Percentiles rank a stretch among this genome's conserved stretches.
phyloP scores from a whole-genome alignment of 2,797 vertebrate genomes.

The Rhinophrynus dorsalis region DNA sequence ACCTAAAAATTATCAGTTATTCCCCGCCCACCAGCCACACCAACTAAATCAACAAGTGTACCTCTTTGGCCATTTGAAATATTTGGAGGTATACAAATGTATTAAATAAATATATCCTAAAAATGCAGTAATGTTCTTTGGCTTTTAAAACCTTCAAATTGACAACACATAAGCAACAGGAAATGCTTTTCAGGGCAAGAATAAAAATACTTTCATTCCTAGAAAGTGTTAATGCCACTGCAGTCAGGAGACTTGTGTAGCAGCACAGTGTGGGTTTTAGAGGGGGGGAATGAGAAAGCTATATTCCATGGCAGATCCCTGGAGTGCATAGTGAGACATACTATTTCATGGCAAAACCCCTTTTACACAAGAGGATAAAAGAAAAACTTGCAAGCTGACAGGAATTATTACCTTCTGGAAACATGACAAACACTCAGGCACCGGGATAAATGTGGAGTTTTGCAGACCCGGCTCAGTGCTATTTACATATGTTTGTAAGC shows the following conservation, averaged over 20 bases:
- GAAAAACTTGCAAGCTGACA: slow-evolving; percentile 5
- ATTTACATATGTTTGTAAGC: neutral
- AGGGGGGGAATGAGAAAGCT: slow-evolving; percentile 12
- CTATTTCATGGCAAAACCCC: slow-evolving; percentile 18
- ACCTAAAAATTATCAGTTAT: no score
- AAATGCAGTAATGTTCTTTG: no score
- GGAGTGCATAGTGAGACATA: slow-evolving; percentile 18
- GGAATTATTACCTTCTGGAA: neutral
- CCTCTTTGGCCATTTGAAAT: no score
- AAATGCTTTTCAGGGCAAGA: neutral
- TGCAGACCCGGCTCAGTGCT: neutral
- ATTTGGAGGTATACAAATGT: no score
- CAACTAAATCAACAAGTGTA: no score
- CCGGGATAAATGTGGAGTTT: neutral
- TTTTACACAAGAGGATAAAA: slow-evolving; percentile 20
- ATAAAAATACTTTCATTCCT: neutral
- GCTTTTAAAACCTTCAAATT: no score
- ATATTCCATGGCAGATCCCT: slow-evolving; percentile 21
- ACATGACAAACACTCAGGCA: neutral
- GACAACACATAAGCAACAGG: no score
- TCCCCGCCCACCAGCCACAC: no score
- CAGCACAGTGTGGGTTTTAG: slow-evolving; percentile 35
- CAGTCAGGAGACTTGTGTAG: neutral
- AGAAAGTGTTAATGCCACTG: slow-evolving; percentile 15
- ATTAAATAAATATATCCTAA: no score